These are phyloP conservation scores for Siniperca obscura DNA, from an alignment of 2,797 vertebrate genomes.

Conservation along the genomic window DNA sequence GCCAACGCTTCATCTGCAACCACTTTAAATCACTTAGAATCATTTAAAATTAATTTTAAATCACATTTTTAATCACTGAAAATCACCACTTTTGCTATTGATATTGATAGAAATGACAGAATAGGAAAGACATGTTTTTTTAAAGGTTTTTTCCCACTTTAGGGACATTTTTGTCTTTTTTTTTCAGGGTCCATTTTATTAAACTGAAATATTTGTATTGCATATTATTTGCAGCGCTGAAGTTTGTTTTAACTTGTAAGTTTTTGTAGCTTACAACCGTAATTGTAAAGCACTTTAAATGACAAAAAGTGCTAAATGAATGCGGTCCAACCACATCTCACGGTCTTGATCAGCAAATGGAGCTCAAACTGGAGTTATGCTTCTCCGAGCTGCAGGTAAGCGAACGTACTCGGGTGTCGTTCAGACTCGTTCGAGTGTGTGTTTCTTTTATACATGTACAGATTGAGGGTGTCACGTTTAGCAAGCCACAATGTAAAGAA, in stretches of 20 bases:
- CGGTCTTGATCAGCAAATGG: not conserved
- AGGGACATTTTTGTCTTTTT: not conserved
- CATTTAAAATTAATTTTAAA: not conserved
- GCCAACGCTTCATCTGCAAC: constrained; percentile 1
- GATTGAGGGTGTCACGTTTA: not conserved
- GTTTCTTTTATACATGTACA: not conserved
- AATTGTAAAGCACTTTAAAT: not conserved
- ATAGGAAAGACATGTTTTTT: not conserved
- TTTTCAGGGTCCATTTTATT: constrained; percentile 12
- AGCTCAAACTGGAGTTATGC: not conserved
- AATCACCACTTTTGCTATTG: not conserved
- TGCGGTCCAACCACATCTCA: constrained; percentile 3
- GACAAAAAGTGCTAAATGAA: not conserved
- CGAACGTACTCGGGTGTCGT: not conserved
- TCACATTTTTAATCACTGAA: not conserved
- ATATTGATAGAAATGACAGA: not conserved
- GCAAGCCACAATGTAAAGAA: not conserved
- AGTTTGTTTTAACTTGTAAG: not conserved
- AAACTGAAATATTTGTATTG: not conserved
- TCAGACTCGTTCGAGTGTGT: too few relatives aligned
- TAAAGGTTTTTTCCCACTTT: not conserved
- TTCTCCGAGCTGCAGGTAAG: not conserved
- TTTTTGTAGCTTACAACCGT: not conserved
- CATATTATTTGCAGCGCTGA: not conserved
- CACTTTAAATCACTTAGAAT: not conserved